Base-by-base conservation (phyloP, 2,888 invertebrate species). In the Mechanitis mazaeus region DNA sequence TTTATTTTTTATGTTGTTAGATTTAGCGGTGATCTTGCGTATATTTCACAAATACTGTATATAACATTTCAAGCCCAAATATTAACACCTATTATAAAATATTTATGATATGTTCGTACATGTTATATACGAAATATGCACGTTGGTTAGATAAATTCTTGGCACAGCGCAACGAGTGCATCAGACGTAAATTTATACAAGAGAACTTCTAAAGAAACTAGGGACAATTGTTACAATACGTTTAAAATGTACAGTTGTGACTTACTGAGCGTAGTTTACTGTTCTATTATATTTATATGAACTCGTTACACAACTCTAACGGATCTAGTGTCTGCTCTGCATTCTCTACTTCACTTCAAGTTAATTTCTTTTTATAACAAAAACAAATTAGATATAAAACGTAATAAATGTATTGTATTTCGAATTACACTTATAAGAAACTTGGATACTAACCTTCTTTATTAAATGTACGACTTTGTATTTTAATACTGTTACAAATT, bases 171-270 rank as follows among this genome's bases (percentile, higher is more conserved):
- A 54, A 54, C 61, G 58, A 58, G 61, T 61, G 57, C 55, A 57
- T 59, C 61, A 61, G 65, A 66, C 64, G 64, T 61, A 66, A 61
- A 64, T 61, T 64, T 56, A 65, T 59, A 63, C 58, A 60, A 60
- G 56, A 50, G 56, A 56, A 46, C 53, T 63, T 64, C 61, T 59
- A 55, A 59, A 64, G 57, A 54, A 63, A 12, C 64, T 58, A 47
- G 58, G 28, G 57, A 61, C 59, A 64, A 58, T 64, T 56, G 55
- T 50, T 59, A 61, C 55, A 59, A 58, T 61, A 55, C 54, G 59
- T 61, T 55, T 64, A 58, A 64, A 59, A 59, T 28, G 38, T 55
- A 50, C 50, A 50, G 31, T 31, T 50, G 31, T 50, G 42, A 42
- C 42, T 31, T 31, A 9, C 50, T 31, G 31, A 50, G 50, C 50